Conservation (phyloP, 2,888 invertebrate species). For the Megastigmus dorsalis region DNA sequence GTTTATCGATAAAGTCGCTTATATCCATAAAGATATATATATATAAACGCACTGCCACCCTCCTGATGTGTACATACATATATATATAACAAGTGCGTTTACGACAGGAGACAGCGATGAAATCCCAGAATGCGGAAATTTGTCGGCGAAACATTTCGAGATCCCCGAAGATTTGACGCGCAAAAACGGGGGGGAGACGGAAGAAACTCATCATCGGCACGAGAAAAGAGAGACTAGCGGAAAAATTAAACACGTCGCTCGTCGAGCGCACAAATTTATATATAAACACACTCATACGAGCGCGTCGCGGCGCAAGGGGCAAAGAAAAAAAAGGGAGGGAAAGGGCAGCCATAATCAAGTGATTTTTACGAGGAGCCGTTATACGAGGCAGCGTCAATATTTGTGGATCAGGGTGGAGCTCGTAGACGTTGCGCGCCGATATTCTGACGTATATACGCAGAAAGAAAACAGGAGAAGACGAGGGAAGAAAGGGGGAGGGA, state of each 20-base stretch:
- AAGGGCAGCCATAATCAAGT: conserved; percentile 60
- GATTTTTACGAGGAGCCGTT: conserved; percentile 67
- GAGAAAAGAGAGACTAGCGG: background rate
- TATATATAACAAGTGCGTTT: too few species aligned
- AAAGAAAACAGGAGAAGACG: background rate
- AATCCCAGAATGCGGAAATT: too few species aligned
- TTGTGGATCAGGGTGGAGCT: conserved; percentile 63
- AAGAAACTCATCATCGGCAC: background rate
- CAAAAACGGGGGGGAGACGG: background rate
- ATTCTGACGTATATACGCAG: background rate
- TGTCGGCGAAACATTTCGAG: too few species aligned
- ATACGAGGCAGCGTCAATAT: conserved; percentile 62
- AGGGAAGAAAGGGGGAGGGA: background rate
- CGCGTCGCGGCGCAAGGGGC: background rate
- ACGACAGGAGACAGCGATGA: too few species aligned
- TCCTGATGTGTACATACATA: too few species aligned
- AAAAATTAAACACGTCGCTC: conserved; percentile 43
- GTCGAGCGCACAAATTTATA: background rate
- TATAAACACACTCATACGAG: background rate
- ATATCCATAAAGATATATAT: too few species aligned
- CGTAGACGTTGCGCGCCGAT: conserved; percentile 42
- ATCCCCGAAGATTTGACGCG: too few species aligned
- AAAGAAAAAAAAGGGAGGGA: background rate
- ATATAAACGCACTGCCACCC: too few species aligned
- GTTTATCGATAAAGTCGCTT: conserved; percentile 14